Evolutionary conservation across 2,797 vertebrate species (phyloP), one percentile per base, ranked within the genome.

Genomic region (Spinibarbus caldwelli): DNA sequence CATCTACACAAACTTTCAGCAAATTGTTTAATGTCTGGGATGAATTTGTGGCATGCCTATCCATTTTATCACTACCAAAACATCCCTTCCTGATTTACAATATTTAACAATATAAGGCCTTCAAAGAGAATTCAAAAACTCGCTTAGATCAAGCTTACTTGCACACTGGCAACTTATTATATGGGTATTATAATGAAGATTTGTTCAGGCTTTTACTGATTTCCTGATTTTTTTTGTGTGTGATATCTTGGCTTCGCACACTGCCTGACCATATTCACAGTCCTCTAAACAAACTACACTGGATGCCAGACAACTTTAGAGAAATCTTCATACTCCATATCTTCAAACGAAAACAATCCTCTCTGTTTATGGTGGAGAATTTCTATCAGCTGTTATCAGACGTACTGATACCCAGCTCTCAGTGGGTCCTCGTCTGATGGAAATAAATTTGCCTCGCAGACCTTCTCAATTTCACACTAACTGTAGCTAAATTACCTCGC

Each of bases 381-480:
- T 73, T 45, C 14, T 45, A 49, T 68, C 80, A 78, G 34, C 43
- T 45, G 83, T 67, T 52, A 79, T 86, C 66, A 71, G 73, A 67
- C n/a, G 11, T 49, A 41, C 45, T 68, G 82, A 78, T 78, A 78
- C 26, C 82, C 21, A 36, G 66, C 67, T 82, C 66, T 73, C 76
- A 67, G 47, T 59, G 47, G 54, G 14, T 47, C 26, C 36, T 78
- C n/a, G 11, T 78, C 8, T 72, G 59, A 78, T 66, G 41, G 34
- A 89, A 85, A 77, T 80, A 80, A 83, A 77, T 87, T 47, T 72
- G 71, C 49, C 77, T 68, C 47, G 23, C 76, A 78, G 87, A 84
- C 62, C 64, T 82, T 82, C 71, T 54, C 12, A 62, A 47, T 82
- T 84, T 59, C 73, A 85, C 12, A 49, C 77, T 86, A 88, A 76